These are phyloP conservation scores for Hyperoplus immaculatus DNA, from an alignment of 2,797 vertebrate species.

Conservation along the genomic window DNA sequence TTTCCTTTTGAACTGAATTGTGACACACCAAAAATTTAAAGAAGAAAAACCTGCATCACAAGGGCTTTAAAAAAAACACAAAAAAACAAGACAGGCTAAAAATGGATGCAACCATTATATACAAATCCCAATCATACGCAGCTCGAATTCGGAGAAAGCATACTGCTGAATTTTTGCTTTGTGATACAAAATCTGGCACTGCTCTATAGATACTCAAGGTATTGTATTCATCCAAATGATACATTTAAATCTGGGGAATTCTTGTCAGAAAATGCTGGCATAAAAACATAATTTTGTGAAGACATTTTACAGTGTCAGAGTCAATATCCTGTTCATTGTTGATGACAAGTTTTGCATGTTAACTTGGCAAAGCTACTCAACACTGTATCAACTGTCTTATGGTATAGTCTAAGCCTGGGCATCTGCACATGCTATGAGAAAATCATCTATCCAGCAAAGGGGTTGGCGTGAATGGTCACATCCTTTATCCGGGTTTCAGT, in stretches of 20 bases:
- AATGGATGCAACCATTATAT: background rate
- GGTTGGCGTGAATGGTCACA: constrained; percentile 95
- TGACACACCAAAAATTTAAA: background rate
- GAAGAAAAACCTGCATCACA: background rate
- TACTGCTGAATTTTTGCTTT: background rate
- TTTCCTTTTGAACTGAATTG: background rate
- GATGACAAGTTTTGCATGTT: constrained; percentile 2
- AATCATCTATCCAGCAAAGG: constrained; percentile 89
- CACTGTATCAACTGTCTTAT: background rate
- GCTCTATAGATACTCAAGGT: background rate
- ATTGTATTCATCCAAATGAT: no score
- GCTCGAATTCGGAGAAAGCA: background rate
- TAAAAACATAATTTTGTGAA: background rate
- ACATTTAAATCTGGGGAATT: background rate
- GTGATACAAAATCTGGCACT: background rate
- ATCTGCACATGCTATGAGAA: background rate
- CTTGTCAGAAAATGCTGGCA: background rate
- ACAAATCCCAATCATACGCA: background rate
- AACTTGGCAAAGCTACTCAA: background rate
- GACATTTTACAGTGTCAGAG: background rate
- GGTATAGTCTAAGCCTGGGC: no score
- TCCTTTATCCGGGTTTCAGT: constrained; percentile 96
- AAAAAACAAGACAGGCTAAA: background rate
- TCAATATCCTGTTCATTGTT: background rate
- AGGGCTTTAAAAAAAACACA: background rate